Conservation (phyloP, 2,797 vertebrate genomes). For the Lepilemur ruficaudatus region DNA sequence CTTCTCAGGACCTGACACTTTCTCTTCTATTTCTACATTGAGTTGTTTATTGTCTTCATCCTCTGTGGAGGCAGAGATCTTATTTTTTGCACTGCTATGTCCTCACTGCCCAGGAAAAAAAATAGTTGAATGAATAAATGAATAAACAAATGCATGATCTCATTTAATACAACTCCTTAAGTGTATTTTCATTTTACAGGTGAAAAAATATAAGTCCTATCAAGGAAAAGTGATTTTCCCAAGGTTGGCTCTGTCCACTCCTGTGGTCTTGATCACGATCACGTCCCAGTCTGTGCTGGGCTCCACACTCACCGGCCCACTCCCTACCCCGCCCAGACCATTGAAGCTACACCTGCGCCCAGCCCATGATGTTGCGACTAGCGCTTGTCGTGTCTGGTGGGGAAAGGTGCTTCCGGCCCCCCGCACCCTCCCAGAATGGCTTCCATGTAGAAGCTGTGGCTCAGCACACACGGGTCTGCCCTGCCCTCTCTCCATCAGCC, state of each 20-base stretch:
- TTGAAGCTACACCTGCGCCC: neutral
- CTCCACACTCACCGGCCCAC: fast-evolving
- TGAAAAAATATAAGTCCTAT: neutral
- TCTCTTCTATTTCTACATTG: neutral
- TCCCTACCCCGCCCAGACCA: neutral
- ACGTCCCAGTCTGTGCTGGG: too few relatives aligned
- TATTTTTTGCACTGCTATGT: neutral
- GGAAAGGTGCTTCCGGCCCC: neutral
- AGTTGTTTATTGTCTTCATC: neutral
- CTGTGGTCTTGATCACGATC: neutral
- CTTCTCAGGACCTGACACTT: neutral
- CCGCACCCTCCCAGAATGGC: fast-evolving
- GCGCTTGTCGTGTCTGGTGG: neutral
- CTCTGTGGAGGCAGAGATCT: neutral
- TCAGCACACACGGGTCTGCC: neutral
- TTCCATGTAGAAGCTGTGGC: fast-evolving
- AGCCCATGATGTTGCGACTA: too few relatives aligned
- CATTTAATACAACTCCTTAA: neutral
- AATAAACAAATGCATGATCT: neutral
- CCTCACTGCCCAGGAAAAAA: neutral
- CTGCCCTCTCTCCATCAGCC: neutral
- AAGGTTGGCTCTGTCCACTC: fast-evolving
- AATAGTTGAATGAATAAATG: neutral
- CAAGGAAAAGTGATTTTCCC: neutral
- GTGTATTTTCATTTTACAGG: neutral